A percentile compares a stretch with the other conserved stretches of the same genome.
phyloP scores from a whole-genome alignment of 2,113 vertebrate genomes.

The Nothobranchius furzeri region DNA sequence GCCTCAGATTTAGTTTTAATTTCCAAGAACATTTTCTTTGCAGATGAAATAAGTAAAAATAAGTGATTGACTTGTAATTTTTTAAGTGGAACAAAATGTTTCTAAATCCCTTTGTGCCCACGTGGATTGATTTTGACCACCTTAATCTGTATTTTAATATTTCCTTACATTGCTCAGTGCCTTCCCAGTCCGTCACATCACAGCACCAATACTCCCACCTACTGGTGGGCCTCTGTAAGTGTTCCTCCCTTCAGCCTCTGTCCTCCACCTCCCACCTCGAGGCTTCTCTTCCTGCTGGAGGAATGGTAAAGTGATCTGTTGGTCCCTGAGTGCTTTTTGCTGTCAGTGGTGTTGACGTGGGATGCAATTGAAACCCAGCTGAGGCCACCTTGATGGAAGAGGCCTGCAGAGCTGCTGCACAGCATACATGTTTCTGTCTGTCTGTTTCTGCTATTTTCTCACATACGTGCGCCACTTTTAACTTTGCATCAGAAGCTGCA shows the following conservation, averaged over 20 bases:
- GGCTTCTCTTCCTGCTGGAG: conserved; percentile 60
- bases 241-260: conserved; percentile 11
- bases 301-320: conserved; percentile 77
- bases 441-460: neutral
- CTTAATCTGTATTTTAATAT: neutral
- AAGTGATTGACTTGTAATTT: no score
- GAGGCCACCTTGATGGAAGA: conserved; percentile 60
- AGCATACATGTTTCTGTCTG: neutral
- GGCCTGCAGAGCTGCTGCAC: conserved; percentile 42
- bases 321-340: conserved; percentile 74
- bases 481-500: neutral
- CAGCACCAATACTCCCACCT: conserved; percentile 81
- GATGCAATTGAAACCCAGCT: conserved; percentile 69
- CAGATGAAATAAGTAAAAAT: no score
- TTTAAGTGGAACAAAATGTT: neutral
- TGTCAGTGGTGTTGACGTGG: conserved; percentile 74
- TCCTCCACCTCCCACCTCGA: conserved; percentile 55
- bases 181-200: conserved; percentile 29
- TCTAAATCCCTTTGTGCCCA: neutral
- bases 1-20: no score
- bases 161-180: neutral
- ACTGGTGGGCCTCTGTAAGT: conserved; percentile 52
- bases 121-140: neutral
- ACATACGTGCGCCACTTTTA: neutral
- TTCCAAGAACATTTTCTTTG: no score